These are phyloP conservation scores for Mus spicilegus DNA, from an alignment of 2,113 vertebrate species.

Conservation along the genomic window DNA sequence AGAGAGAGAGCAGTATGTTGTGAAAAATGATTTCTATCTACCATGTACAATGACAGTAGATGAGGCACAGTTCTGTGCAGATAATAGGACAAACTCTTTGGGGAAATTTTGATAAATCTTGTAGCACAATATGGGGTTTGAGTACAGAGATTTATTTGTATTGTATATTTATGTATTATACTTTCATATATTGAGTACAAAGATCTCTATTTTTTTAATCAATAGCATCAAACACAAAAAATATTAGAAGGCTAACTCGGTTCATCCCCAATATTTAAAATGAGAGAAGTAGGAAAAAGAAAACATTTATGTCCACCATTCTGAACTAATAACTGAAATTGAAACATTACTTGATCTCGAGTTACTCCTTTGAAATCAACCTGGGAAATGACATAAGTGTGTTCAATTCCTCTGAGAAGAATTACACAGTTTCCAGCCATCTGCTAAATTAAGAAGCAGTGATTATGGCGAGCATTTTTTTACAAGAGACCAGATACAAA, in stretches of 20 bases:
- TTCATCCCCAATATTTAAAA: conserved; percentile 62
- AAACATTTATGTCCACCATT: conserved; percentile 73
- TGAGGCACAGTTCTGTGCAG: background rate
- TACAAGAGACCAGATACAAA: conserved; percentile 77
- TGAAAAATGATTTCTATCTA: conserved; percentile 37
- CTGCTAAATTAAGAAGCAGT: conserved; percentile 84
- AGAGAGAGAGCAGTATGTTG: background rate
- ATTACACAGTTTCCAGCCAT: conserved; percentile 79
- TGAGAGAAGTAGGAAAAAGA: conserved; percentile 57
- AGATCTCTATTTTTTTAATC: conserved; percentile 52
- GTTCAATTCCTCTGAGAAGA: conserved; percentile 67
- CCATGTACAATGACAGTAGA: conserved; percentile 27
- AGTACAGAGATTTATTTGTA: background rate
- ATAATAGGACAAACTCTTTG: conserved; percentile 28
- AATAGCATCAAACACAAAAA: conserved; percentile 56
- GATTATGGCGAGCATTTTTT: conserved; percentile 69
- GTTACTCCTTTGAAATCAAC: conserved; percentile 82
- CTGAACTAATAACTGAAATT: conserved; percentile 65
- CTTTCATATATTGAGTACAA: background rate
- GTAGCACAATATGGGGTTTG: conserved; percentile 8
- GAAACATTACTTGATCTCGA: conserved; percentile 77
- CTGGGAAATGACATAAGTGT: conserved; percentile 78
- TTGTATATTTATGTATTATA: too few species aligned
- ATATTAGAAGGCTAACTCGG: background rate
- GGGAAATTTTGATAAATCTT: background rate